Evolutionary conservation across 2,113 vertebrate genomes (phyloP).

Genomic region (Platysteira castanea): DNA sequence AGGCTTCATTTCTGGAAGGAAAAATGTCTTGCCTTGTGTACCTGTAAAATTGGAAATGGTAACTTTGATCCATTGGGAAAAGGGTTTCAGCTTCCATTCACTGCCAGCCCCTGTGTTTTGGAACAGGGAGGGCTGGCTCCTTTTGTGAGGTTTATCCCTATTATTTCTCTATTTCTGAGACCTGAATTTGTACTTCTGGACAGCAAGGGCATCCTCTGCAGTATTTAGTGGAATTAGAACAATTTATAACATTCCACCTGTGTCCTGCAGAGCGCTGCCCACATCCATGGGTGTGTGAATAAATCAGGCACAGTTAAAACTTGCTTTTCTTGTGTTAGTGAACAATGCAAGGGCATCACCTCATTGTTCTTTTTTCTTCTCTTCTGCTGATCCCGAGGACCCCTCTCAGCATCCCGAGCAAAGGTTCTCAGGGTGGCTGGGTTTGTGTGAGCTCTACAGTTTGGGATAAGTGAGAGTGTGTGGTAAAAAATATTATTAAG

Average conservation of each 20-base stretch:
- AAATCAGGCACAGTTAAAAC: not conserved
- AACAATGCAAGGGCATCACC: not conserved
- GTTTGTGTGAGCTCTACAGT: not conserved
- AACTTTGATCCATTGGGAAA: not conserved
- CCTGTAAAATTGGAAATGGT: not conserved
- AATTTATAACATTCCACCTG: not conserved
- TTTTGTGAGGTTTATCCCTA: not conserved
- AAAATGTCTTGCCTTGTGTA: not conserved
- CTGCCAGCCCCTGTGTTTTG: not conserved
- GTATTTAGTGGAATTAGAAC: not conserved
- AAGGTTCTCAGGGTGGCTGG: not conserved
- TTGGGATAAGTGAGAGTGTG: conserved; percentile 19
- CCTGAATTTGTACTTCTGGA: not conserved
- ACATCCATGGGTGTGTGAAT: too few relatives aligned
- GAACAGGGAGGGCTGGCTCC: too few relatives aligned
- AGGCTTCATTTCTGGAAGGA: not conserved
- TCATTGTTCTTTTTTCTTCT: not conserved
- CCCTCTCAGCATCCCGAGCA: conserved; percentile 12
- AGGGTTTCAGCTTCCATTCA: not conserved
- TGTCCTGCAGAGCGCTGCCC: not conserved
- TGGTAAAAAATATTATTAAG: not conserved
- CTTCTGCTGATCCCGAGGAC: not conserved
- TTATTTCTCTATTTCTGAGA: not conserved
- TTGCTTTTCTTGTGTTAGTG: not conserved
- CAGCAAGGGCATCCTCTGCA: not conserved